Conservation (phyloP, 1,140 invertebrate species). For the Ericerus pela region DNA sequence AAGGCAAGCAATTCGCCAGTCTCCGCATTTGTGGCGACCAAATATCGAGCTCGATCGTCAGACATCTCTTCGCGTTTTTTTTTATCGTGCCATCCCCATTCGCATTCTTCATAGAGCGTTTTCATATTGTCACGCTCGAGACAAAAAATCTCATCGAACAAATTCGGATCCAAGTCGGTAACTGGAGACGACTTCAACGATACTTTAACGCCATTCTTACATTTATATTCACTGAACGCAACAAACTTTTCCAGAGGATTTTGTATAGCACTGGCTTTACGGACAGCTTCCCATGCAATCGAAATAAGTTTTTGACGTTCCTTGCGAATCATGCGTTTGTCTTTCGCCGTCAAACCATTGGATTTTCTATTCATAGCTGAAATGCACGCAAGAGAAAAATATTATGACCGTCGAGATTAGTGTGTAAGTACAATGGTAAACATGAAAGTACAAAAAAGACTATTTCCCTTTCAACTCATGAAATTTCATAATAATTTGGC, state of each 20-base stretch:
- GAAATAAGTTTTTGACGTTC: neutral
- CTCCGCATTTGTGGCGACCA: conserved; percentile 40
- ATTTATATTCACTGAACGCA: neutral
- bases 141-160: conserved; percentile 36
- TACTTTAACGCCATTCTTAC: neutral
- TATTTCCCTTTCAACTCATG: too few species aligned
- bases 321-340: neutral
- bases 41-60: conserved; percentile 52
- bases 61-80: conserved; percentile 54
- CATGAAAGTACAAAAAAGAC: too few species aligned
- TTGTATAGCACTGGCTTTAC: neutral
- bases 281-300: neutral
- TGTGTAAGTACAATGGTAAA: too few species aligned
- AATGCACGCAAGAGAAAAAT: too few species aligned
- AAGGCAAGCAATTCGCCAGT: conserved; percentile 44
- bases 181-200: neutral
- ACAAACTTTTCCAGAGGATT: neutral
- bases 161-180: neutral
- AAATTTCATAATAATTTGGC: too few species aligned
- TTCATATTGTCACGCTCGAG: conserved; percentile 45
- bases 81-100: conserved; percentile 56
- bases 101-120: conserved; percentile 44
- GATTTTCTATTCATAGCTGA: neutral
- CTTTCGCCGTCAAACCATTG: neutral
- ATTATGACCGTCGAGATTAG: too few species aligned